Evolutionary conservation across 2,797 vertebrate genomes (phyloP).

Genomic region (Artibeus lituratus): DNA sequence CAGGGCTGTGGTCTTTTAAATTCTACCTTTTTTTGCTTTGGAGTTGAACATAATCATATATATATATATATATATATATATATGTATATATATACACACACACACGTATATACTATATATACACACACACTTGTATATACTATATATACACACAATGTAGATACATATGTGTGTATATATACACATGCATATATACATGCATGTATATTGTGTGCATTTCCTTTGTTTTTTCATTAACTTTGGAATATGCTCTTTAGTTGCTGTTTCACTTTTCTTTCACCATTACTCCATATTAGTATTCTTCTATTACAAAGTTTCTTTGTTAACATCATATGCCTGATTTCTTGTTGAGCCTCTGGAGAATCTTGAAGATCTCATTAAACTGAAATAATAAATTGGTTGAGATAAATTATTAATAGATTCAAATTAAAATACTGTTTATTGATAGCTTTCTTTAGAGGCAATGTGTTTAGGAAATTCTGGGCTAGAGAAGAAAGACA

Average conservation of each 20-base stretch:
- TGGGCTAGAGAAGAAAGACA: neutral
- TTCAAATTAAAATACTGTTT: conserved; percentile 10
- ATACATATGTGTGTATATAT: neutral
- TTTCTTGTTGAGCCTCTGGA: neutral
- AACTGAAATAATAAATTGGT: neutral
- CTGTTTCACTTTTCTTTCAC: neutral
- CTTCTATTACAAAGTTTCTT: neutral
- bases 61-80: too few relatives aligned
- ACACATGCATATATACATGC: neutral
- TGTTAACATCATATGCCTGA: neutral
- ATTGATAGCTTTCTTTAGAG: neutral
- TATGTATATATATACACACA: too few relatives aligned
- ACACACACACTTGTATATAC: neutral
- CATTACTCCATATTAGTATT: neutral
- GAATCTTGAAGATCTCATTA: neutral
- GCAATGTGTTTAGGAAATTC: neutral
- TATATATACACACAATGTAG: neutral
- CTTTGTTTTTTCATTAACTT: neutral
- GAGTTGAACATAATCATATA: neutral
- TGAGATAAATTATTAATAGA: neutral
- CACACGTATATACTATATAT: too few relatives aligned
- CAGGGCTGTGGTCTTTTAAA: too few relatives aligned
- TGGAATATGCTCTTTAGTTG: neutral
- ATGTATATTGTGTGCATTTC: neutral
- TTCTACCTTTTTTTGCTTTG: neutral